Percentiles rank a stretch among this genome's conserved stretches.
phyloP scores from a whole-genome alignment of 1,140 invertebrate species.

The Rhynchophorus ferrugineus region DNA sequence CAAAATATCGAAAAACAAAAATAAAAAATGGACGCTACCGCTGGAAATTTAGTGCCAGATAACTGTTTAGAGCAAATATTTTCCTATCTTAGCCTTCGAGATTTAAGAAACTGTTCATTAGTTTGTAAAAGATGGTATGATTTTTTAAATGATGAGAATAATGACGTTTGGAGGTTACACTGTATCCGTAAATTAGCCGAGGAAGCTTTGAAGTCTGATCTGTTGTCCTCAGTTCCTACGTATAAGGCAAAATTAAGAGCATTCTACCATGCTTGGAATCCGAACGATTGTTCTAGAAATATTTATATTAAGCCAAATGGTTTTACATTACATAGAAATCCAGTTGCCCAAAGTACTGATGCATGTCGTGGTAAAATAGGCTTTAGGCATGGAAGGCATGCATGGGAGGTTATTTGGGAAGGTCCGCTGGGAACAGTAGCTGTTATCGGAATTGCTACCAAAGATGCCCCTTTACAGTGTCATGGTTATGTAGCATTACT shows the following conservation, averaged over 20 bases:
- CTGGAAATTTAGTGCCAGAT: constrained; percentile 50
- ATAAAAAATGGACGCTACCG: constrained; percentile 34
- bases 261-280: constrained; percentile 94
- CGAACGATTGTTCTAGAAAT: constrained; percentile 93
- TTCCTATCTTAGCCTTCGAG: constrained; percentile 81
- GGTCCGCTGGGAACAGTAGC: constrained; percentile 94
- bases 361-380: constrained; percentile 92
- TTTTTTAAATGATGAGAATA: constrained; percentile 88
- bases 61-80: constrained; percentile 89
- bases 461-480: constrained; percentile 82
- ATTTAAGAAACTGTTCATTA: constrained; percentile 80
- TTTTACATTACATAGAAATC: constrained; percentile 94
- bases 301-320: constrained; percentile 96
- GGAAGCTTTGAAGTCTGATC: constrained; percentile 87
- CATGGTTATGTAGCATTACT: constrained; percentile 92
- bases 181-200: constrained; percentile 81
- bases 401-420: constrained; percentile 99
- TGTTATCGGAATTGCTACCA: constrained; percentile 91
- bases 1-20: constrained; percentile 13
- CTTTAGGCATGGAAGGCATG: constrained; percentile 87
- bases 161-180: constrained; percentile 90
- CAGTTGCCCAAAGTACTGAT: constrained; percentile 97
- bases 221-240: constrained; percentile 80
- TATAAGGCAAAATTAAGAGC: constrained; percentile 93
- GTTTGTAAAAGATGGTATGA: constrained; percentile 92